Percentiles rank a stretch among this genome's conserved stretches.
Evolutionary conservation across 1,140 invertebrate species (phyloP).

Genomic region (Pomacea maculata): DNA sequence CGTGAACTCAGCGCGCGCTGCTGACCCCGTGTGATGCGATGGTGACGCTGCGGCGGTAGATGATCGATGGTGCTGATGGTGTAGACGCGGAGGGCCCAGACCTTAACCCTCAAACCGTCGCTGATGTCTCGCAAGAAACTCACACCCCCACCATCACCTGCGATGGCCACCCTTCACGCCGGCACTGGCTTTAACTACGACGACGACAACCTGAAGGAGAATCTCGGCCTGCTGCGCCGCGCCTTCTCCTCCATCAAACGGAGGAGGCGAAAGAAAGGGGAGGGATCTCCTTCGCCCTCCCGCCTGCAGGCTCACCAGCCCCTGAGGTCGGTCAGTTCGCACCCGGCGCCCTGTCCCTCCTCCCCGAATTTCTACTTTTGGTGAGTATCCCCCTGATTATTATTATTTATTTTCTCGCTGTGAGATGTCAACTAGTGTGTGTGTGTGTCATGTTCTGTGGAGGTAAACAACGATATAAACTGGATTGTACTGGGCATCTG

Average conservation of each 20-base stretch:
- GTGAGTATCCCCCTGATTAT: constrained; percentile 1
- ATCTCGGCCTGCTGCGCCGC: constrained; percentile 26
- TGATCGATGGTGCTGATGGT: too few relatives aligned
- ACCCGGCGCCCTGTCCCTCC: neutral
- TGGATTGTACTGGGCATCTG: too few relatives aligned
- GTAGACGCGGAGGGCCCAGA: too few relatives aligned
- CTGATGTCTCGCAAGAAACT: neutral
- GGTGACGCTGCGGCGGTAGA: too few relatives aligned
- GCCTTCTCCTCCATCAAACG: constrained; percentile 35
- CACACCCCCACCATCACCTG: constrained; percentile 7
- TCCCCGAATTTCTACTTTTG: constrained; percentile 13
- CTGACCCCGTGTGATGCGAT: too few relatives aligned
- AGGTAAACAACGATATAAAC: too few relatives aligned
- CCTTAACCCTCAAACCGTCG: too few relatives aligned
- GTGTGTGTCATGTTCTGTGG: too few relatives aligned
- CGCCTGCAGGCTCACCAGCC: constrained; percentile 18
- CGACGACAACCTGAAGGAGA: constrained; percentile 31
- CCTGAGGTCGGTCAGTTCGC: constrained; percentile 15
- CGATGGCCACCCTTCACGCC: constrained; percentile 18
- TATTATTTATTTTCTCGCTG: too few relatives aligned
- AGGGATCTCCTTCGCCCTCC: constrained; percentile 7
- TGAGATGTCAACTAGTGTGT: too few relatives aligned
- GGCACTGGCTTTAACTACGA: constrained; percentile 13
- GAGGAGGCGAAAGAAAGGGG: constrained; percentile 15
- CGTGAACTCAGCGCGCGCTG: too few relatives aligned